Percentiles rank a stretch among this genome's conserved stretches.
These are phyloP conservation scores for Pedionomus torquatus DNA, from an alignment of 2,113 vertebrate genomes.

Conservation along the genomic window DNA sequence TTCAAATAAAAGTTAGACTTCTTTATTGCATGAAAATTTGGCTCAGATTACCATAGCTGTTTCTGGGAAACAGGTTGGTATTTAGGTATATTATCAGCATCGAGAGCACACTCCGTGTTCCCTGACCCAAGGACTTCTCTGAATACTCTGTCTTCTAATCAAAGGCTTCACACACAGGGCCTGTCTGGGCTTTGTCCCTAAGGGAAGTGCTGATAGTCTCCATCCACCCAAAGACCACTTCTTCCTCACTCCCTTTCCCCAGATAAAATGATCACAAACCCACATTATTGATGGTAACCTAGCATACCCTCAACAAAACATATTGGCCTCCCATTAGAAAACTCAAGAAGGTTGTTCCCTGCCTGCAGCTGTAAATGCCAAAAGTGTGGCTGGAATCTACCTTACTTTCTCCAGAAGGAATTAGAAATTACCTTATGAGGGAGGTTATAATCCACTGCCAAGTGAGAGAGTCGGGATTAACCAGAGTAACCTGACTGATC, in stretches of 20 bases:
- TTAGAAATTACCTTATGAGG: conserved; percentile 2
- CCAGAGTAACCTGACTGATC: conserved; percentile 50
- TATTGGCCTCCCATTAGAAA: neutral
- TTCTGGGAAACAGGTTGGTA: neutral
- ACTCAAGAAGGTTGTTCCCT: neutral
- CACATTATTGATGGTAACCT: neutral
- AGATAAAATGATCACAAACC: neutral
- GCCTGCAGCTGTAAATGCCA: neutral
- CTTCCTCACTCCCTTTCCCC: neutral
- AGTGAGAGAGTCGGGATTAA: conserved; percentile 28
- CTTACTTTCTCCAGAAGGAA: neutral
- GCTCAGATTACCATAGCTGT: neutral
- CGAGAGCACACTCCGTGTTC: neutral
- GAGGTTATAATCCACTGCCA: conserved; percentile 32
- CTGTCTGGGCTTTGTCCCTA: accelerated
- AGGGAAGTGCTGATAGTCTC: neutral
- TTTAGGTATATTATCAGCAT: neutral
- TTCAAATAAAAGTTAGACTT: neutral
- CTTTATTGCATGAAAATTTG: neutral
- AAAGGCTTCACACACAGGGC: neutral
- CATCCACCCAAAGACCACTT: neutral
- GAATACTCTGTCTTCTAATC: neutral
- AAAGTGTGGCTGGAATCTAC: neutral
- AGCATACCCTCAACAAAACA: neutral
- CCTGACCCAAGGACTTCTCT: neutral